phyloP scores from a whole-genome alignment of 2,113 vertebrate species.

The Mirza zaza region DNA sequence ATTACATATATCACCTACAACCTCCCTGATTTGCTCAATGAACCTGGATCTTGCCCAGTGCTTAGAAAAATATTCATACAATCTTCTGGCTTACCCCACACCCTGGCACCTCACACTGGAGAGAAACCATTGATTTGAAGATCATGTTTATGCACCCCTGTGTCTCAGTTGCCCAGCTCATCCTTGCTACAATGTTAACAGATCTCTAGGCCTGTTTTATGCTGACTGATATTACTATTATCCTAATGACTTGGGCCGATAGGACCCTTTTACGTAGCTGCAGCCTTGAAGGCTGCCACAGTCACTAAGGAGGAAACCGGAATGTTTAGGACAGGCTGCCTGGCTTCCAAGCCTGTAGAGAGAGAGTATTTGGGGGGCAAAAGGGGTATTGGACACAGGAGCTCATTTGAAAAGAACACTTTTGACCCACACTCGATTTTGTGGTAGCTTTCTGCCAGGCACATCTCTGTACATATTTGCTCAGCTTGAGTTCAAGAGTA shows the following conservation, averaged over 20 bases:
- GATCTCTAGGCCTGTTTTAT: not conserved
- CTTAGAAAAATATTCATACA: not conserved
- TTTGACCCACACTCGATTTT: not conserved
- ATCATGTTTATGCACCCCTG: not conserved
- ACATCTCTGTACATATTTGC: not conserved
- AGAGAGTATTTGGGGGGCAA: not conserved
- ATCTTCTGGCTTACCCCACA: not conserved
- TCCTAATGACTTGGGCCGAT: not conserved
- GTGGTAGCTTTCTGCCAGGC: not conserved
- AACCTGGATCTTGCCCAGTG: not conserved
- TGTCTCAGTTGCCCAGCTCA: not conserved
- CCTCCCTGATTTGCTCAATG: not conserved
- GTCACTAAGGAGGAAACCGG: not conserved
- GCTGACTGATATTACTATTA: not conserved
- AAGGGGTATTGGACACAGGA: not conserved
- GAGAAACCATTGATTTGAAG: not conserved
- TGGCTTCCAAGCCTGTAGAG: not conserved
- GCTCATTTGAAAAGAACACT: not conserved
- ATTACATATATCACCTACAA: not conserved
- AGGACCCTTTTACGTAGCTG: not conserved
- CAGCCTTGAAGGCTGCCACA: not conserved
- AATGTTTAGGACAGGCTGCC: not conserved
- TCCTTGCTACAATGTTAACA: not conserved
- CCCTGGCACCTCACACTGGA: not conserved
- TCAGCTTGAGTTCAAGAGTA: not conserved